Evolutionary conservation across 2,113 vertebrate genomes (phyloP), one percentile per base, ranked within the genome.

Genomic region (Gracilinanus agilis): DNA sequence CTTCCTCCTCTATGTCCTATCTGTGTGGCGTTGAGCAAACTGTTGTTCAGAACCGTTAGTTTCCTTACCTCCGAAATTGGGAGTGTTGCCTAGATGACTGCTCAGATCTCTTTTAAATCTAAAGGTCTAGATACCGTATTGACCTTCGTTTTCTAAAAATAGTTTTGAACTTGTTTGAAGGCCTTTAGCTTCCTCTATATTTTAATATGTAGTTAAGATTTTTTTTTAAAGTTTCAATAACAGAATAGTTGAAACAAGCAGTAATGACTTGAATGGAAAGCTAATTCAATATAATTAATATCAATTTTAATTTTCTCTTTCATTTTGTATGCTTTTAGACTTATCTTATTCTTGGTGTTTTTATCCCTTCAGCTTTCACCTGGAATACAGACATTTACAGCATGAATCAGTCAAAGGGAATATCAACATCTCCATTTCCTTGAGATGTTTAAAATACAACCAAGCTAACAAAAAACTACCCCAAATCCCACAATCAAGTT

Each of bases 321-420:
- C 89, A 93, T 95, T 94, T 92, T 61, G 1, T 90, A 3, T 94
- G 25, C 12, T 0, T 96, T 53, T 91, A 55, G 92, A 94, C 53
- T 94, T 94, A 44, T 56, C 91, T 95, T 92, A 55, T 44, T 92
- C 92, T 94, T 95, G 93, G 91, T 94, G 88, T 97, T 94, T 97
- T 95, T 97, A 58, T 96, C 91, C 96, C 97, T 96, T 97, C 97
- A 98, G 96, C 97, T 92, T 97, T 92, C 88, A 93, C 96, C 58
- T 93, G 97, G 97, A 97, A 40, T 93, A 61, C 44, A 91, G 93
- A 94, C 44, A 55, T 89, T 97, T 94, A 94, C 94, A 97, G 90
- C 93, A 94, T 9, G 93, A 56, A 96, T 95, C 95, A 97, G 54
- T 94, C 96, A 96, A 83, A 96, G 93, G 53, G 61, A 93, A 88